These are phyloP conservation scores for Eolophus roseicapilla DNA, from an alignment of 2,113 vertebrate species.

Conservation along the genomic window DNA sequence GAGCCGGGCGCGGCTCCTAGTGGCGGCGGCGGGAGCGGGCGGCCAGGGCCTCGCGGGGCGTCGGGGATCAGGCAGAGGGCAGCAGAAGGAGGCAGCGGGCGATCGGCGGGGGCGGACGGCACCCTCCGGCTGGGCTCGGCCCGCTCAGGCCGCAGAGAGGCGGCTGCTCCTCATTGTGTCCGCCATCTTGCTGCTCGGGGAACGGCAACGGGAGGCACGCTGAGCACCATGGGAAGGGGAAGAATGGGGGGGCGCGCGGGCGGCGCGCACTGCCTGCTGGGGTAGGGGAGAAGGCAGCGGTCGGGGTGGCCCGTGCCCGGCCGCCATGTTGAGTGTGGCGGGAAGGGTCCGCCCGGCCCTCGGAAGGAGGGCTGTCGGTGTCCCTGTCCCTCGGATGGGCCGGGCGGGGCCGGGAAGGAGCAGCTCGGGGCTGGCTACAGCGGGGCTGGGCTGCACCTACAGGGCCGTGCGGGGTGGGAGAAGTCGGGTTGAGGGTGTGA, in stretches of 20 bases:
- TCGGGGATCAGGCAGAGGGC: not conserved
- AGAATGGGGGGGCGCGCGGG: not conserved
- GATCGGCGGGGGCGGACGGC: not conserved
- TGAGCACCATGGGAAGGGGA: not conserved
- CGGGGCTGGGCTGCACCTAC: fast-evolving
- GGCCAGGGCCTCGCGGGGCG: not conserved
- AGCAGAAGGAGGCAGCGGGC: no score
- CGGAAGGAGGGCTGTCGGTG: no score
- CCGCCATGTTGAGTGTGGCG: constrained; percentile 4
- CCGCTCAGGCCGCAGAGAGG: constrained; percentile 26
- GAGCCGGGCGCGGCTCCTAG: not conserved
- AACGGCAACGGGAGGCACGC: not conserved
- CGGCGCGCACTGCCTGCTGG: not conserved
- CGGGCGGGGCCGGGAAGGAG: not conserved
- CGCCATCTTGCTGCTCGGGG: constrained; percentile 70
- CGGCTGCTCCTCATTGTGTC: constrained; percentile 68
- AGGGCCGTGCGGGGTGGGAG: not conserved
- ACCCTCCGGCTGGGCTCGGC: not conserved
- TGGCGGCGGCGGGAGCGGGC: not conserved
- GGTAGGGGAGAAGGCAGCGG: not conserved
- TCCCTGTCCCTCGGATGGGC: no score
- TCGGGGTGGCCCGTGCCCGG: fast-evolving
- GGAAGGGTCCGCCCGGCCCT: no score
- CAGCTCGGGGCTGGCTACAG: no score
- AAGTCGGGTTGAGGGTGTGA: not conserved